phyloP scores from a whole-genome alignment of 2,797 vertebrate genomes.

The Ciconia nigra region DNA sequence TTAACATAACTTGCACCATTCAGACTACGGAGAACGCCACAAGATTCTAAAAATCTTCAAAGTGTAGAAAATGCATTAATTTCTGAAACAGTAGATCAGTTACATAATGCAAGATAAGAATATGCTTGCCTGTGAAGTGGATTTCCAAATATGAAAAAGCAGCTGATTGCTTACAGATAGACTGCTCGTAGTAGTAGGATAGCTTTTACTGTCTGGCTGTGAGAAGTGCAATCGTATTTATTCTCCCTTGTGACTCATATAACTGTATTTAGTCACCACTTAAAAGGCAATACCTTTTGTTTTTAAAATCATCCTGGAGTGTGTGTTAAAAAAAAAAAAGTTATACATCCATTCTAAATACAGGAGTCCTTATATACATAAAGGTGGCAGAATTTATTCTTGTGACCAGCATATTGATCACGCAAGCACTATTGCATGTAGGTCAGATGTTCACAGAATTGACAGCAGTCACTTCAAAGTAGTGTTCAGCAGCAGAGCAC shows the following conservation, averaged over 20 bases:
- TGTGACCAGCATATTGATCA: neutral
- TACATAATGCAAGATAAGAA: conserved; percentile 4
- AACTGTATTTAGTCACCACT: conserved; percentile 5
- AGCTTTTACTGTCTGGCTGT: neutral
- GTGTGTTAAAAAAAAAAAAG: too few relatives aligned
- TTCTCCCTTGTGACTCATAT: conserved; percentile 31
- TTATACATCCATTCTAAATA: too few relatives aligned
- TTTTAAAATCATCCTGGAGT: neutral
- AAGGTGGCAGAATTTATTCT: neutral
- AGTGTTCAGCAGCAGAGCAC: rapidly evolving
- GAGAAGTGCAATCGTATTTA: neutral
- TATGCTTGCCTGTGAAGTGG: neutral
- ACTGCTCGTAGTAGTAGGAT: neutral
- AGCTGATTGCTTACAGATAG: conserved; percentile 6
- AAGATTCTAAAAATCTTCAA: neutral
- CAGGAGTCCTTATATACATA: rapidly evolving
- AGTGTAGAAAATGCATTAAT: neutral
- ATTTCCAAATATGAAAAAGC: neutral
- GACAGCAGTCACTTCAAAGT: neutral
- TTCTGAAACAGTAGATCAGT: neutral
- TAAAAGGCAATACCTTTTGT: conserved; percentile 20
- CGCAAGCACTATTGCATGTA: too few relatives aligned
- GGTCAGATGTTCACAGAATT: neutral
- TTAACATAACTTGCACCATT: neutral
- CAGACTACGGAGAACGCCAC: neutral